Conservation (phyloP, 2,113 vertebrate genomes). For the Mobula hypostoma region DNA sequence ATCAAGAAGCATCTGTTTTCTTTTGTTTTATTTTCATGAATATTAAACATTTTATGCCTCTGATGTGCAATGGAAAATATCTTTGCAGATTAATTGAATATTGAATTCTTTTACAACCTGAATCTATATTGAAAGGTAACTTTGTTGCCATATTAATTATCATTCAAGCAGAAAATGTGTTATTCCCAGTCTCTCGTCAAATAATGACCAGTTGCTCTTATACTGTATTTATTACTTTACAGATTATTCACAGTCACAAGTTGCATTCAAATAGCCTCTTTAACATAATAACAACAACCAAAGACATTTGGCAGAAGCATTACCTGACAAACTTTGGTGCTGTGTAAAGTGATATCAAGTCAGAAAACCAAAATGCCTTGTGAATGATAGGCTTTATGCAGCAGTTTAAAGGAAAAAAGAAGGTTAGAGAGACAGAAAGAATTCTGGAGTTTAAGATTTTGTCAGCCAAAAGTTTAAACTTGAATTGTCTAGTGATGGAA, state of each 20-base stretch:
- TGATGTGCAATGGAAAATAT: not conserved
- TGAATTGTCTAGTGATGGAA: not conserved
- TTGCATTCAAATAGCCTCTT: not conserved
- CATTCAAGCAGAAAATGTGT: not conserved
- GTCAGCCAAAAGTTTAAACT: not conserved
- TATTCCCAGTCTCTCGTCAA: not conserved
- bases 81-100: constrained; percentile 27
- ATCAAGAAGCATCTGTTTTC: constrained; percentile 31
- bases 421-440: not conserved
- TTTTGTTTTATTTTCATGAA: constrained; percentile 32
- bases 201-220: not conserved
- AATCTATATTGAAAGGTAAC: not conserved
- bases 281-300: not conserved
- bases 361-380: not conserved
- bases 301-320: not conserved
- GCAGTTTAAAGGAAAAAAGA: not conserved
- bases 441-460: not conserved
- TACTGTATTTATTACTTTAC: not conserved
- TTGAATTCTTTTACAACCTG: not conserved
- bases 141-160: constrained; percentile 12
- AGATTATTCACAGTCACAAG: not conserved
- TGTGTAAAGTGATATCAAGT: not conserved
- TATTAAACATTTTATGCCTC: not conserved
- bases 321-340: not conserved
- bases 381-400: not conserved